Conservation (phyloP, 2,797 vertebrate species). For the Tamandua tetradactyla region DNA sequence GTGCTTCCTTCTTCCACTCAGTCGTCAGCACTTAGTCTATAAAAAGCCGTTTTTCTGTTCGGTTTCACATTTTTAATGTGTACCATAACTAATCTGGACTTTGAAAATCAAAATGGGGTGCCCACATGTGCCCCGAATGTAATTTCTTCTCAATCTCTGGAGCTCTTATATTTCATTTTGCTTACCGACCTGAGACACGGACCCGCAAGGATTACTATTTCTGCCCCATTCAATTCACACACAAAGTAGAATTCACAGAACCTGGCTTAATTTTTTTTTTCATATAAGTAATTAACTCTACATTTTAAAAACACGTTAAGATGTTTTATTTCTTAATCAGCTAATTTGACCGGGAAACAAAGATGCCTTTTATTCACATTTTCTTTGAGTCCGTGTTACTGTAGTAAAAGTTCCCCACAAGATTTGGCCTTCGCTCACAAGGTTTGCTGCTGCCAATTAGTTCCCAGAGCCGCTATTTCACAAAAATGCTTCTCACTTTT, state of each 20-base stretch:
- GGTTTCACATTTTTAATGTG: slow-evolving; percentile 70
- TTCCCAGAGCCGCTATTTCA: slow-evolving; percentile 85
- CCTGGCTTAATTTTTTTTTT: slow-evolving; percentile 83
- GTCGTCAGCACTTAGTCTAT: slow-evolving; percentile 42
- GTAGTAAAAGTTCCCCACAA: slow-evolving; percentile 86
- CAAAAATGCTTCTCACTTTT: slow-evolving; percentile 86
- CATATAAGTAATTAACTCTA: slow-evolving; percentile 88
- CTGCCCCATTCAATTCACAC: slow-evolving; percentile 82
- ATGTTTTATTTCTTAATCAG: slow-evolving; percentile 88
- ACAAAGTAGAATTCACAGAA: slow-evolving; percentile 85
- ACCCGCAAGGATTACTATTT: slow-evolving; percentile 83
- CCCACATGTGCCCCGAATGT: slow-evolving; percentile 76
- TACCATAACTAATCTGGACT: slow-evolving; percentile 70
- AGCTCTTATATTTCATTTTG: slow-evolving; percentile 81
- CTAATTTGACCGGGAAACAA: slow-evolving; percentile 88
- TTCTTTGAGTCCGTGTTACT: slow-evolving; percentile 84
- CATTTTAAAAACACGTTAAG: slow-evolving; percentile 86
- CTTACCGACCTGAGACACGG: slow-evolving; percentile 82
- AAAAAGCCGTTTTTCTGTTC: slow-evolving; percentile 49
- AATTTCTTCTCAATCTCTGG: slow-evolving; percentile 73
- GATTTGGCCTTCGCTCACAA: slow-evolving; percentile 84
- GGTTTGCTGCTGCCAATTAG: slow-evolving; percentile 87
- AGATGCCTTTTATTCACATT: slow-evolving; percentile 87
- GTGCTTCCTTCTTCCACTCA: slow-evolving; percentile 56
- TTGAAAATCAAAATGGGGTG: slow-evolving; percentile 67